Conservation (phyloP, 2,797 vertebrate genomes). For the Danio kyathit region DNA sequence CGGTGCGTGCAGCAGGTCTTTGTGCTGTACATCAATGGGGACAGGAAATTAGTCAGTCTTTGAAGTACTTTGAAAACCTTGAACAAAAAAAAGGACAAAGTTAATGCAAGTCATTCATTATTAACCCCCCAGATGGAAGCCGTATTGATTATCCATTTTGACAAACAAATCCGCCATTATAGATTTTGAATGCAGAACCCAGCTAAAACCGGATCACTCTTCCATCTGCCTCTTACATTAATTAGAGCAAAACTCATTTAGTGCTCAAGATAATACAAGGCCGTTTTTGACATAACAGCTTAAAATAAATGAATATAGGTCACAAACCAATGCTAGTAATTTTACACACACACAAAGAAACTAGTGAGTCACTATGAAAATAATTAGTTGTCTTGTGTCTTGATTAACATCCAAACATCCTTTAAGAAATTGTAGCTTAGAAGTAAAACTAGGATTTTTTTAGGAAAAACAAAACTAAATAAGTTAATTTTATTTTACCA, state of each 20-base stretch:
- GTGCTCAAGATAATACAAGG: background rate
- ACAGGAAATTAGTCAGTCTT: slow-evolving; percentile 25
- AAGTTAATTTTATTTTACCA: background rate
- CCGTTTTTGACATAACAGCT: background rate
- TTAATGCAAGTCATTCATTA: slow-evolving; percentile 61
- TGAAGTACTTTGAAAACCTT: slow-evolving; percentile 42
- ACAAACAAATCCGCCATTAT: slow-evolving; percentile 41
- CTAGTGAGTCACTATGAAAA: background rate
- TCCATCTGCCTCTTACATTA: background rate
- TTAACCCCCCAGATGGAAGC: slow-evolving; percentile 31
- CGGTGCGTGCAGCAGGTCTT: slow-evolving; percentile 14
- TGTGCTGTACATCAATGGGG: slow-evolving; percentile 34
- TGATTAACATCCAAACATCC: background rate
- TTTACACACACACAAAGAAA: background rate
- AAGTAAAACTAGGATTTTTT: background rate
- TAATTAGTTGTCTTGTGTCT: background rate
- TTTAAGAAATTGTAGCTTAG: background rate
- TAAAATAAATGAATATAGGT: slow-evolving; percentile 7
- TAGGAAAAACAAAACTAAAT: background rate
- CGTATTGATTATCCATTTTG: slow-evolving; percentile 36
- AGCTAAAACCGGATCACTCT: slow-evolving; percentile 12
- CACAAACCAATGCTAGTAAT: background rate
- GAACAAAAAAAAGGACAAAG: slow-evolving; percentile 46
- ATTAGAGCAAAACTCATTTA: slow-evolving; percentile 14
- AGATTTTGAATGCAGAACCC: slow-evolving; percentile 30